Evolutionary conservation across 2,888 invertebrate genomes (phyloP), one percentile per base, ranked within the genome.

Genomic region (Patella ulyssiponensis): DNA sequence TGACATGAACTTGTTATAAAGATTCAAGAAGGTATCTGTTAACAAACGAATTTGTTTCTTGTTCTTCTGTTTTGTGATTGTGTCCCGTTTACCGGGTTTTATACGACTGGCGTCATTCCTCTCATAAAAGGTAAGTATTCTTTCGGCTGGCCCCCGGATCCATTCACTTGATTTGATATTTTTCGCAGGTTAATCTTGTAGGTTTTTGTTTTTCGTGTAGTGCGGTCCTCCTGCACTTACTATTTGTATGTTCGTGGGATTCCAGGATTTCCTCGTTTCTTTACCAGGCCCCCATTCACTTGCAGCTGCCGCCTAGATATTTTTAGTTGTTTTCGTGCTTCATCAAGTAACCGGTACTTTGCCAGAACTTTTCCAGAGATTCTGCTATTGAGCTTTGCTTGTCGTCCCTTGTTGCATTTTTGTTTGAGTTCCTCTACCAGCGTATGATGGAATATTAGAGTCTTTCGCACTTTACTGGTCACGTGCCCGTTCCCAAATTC

Each of bases 101-200:
- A 82, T 23, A 71, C 85, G 76, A 70, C 81, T 82, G 52, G 77
- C 81, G 72, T 83, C 83, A 73, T 83, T 82, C 14, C 80, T 56
- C n/a, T 17, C 15, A 17, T 17, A 56, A 56, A 56, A 56, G 3
- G 15, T 4, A 17, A 56, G n/a, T n/a, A 56, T n/a, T n/a, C 15
- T 17, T 17, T n/a, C n/a, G n/a, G n/a, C n/a, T n/a, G n/a, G n/a
- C n/a, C n/a, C n/a, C n/a, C n/a, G n/a, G n/a, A n/a, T n/a, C n/a
- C n/a, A n/a, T n/a, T n/a, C n/a, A n/a, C n/a, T n/a, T n/a, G n/a
- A n/a, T n/a, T n/a, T n/a, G n/a, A n/a, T n/a, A n/a, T n/a, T n/a
- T n/a, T n/a, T n/a, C n/a, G n/a, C n/a, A n/a, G n/a, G n/a, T n/a
- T n/a, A n/a, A n/a, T n/a, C n/a, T n/a, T n/a, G n/a, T n/a, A n/a